A percentile compares a stretch with the other conserved stretches of the same genome.
These are phyloP conservation scores for Pristionchus entomophagus DNA, from an alignment of 2,888 invertebrate species.

Conservation along the genomic window DNA sequence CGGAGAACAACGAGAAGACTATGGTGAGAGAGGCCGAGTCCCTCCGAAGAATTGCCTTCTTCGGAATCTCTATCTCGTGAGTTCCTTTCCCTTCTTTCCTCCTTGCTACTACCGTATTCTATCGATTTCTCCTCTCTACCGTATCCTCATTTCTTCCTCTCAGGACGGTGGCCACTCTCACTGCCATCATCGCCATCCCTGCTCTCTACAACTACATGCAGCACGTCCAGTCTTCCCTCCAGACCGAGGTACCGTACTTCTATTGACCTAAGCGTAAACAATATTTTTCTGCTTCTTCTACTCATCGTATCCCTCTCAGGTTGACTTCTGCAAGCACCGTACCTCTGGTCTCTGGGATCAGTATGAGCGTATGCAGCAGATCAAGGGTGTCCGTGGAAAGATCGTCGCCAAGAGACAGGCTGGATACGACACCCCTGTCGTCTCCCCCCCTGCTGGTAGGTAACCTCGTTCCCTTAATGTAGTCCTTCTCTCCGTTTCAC, in stretches of 20 bases:
- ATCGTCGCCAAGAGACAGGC: conserved; percentile 63
- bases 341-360: conserved; percentile 67
- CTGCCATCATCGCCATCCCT: conserved; percentile 73
- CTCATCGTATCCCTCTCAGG: conserved; percentile 51
- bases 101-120: not conserved
- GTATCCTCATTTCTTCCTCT: conserved; percentile 1
- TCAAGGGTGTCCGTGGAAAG: conserved; percentile 61
- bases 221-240: conserved; percentile 72
- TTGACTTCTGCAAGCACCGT: conserved; percentile 70
- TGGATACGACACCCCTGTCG: conserved; percentile 54
- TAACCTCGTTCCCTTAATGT: not conserved
- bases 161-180: conserved; percentile 72
- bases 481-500: not conserved
- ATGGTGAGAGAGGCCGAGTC: conserved; percentile 64
- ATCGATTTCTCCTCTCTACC: not conserved
- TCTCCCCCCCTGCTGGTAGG: conserved; percentile 18
- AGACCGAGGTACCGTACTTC: conserved; percentile 62
- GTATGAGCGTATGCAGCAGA: conserved; percentile 62
- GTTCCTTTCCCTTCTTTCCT: not conserved
- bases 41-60: conserved; percentile 66
- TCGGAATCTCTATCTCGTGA: conserved; percentile 68
- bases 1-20: conserved; percentile 57
- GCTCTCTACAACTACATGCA: conserved; percentile 75
- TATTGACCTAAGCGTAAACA: not conserved
- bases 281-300: not conserved